These are phyloP conservation scores for Drosophila santomea DNA, from an alignment of 1,140 invertebrate species.

Conservation along the genomic window DNA sequence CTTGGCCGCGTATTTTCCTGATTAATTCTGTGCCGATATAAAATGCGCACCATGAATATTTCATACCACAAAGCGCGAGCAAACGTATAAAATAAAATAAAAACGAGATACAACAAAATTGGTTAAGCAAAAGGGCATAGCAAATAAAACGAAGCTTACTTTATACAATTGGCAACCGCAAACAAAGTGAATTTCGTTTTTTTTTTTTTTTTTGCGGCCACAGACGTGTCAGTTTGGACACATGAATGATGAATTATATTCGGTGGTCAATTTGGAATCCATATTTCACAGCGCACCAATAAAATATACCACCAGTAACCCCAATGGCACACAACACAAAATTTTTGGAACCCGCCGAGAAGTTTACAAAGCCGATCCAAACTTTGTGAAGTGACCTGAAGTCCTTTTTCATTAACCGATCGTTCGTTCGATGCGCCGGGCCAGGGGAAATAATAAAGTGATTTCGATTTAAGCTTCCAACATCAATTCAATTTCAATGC, in stretches of 20 bases:
- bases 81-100: conserved; percentile 21
- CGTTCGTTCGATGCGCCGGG: background rate
- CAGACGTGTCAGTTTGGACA: conserved; percentile 80
- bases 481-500: conserved; percentile 69
- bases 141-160: conserved; percentile 59
- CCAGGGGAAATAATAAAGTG: conserved; percentile 30
- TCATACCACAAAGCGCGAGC: conserved; percentile 37
- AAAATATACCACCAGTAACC: conserved; percentile 26
- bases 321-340: background rate
- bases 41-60: conserved; percentile 56
- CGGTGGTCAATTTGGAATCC: conserved; percentile 48
- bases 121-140: conserved; percentile 31
- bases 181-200: conserved; percentile 80
- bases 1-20: conserved; percentile 73
- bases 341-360: background rate
- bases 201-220: conserved; percentile 61
- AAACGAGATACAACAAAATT: conserved; percentile 9
- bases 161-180: conserved; percentile 60
- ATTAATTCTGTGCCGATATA: conserved; percentile 65
- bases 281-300: conserved; percentile 26
- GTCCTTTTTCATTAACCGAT: conserved; percentile 1
- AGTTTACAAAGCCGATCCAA: conserved; percentile 6
- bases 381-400: background rate
- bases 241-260: conserved; percentile 81
- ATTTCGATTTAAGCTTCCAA: conserved; percentile 38